Evolutionary conservation across 2,113 vertebrate genomes (phyloP).

Genomic region (Orthochromis malagaraziensis): DNA sequence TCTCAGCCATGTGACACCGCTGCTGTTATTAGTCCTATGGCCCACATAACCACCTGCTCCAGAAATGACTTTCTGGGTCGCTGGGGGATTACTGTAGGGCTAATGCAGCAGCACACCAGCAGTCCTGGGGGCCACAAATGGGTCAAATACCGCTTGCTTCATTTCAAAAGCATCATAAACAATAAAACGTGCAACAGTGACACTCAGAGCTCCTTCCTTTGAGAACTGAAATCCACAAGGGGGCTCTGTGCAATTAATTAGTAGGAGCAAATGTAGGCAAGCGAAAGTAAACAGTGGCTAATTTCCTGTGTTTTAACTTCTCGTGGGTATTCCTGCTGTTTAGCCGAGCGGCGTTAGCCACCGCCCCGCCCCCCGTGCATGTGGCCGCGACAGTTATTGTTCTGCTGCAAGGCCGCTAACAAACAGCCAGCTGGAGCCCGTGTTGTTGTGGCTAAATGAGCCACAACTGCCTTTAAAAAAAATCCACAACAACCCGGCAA

Average conservation of each 20-base stretch:
- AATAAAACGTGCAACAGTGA: background rate
- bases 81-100: slow-evolving; percentile 42
- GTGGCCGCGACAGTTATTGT: slow-evolving; percentile 4
- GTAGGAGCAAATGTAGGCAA: slow-evolving; percentile 34
- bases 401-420: slow-evolving; percentile 5
- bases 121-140: slow-evolving; percentile 39
- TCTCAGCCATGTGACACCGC: slow-evolving; percentile 13
- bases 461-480: background rate
- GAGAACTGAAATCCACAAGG: background rate
- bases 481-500: background rate
- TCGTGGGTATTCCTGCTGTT: background rate
- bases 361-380: background rate
- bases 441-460: background rate
- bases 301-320: slow-evolving; percentile 57
- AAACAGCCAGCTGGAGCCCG: background rate
- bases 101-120: background rate
- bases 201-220: background rate
- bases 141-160: slow-evolving; percentile 25
- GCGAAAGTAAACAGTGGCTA: slow-evolving; percentile 29
- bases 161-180: background rate
- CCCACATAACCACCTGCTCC: slow-evolving; percentile 57
- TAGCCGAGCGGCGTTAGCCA: background rate
- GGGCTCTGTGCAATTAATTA: slow-evolving; percentile 28
- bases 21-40: slow-evolving; percentile 33
- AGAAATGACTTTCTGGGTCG: slow-evolving; percentile 57